phyloP scores from a whole-genome alignment of 2,797 vertebrate genomes.

The Synanceia verrucosa region DNA sequence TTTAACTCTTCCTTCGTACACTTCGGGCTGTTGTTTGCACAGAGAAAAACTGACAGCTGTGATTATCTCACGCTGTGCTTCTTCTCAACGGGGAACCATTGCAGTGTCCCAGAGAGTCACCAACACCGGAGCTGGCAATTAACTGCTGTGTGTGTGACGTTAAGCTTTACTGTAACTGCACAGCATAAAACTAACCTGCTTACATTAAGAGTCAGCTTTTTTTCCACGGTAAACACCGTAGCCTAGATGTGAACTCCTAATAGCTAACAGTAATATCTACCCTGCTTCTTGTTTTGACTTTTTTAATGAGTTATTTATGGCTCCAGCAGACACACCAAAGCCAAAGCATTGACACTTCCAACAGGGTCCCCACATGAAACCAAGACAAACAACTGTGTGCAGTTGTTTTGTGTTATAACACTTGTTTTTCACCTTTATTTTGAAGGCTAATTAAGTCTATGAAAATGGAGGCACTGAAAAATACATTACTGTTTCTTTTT shows the following conservation, averaged over 20 bases:
- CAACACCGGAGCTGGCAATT: slow-evolving; percentile 20
- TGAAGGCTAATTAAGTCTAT: background rate
- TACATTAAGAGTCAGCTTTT: background rate
- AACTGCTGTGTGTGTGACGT: background rate
- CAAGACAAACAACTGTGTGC: background rate
- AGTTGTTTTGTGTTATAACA: background rate
- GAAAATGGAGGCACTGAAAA: background rate
- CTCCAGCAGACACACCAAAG: background rate
- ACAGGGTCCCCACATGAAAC: background rate
- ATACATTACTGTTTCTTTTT: background rate
- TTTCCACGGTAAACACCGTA: no score
- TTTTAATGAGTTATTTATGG: no score
- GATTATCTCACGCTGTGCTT: slow-evolving; percentile 32
- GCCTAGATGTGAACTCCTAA: no score
- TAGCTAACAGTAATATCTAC: background rate
- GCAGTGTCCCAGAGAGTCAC: slow-evolving; percentile 3
- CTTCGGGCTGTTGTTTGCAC: background rate
- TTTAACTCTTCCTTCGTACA: accelerated
- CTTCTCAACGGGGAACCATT: slow-evolving; percentile 38
- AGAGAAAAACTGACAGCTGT: slow-evolving; percentile 52
- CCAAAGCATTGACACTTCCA: background rate
- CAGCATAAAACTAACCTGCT: background rate
- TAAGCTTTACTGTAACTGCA: no score
- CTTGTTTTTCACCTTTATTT: background rate
- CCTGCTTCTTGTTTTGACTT: background rate